Percentiles rank a stretch among this genome's conserved stretches.
Conservation (phyloP, 2,888 invertebrate species). For the Rhagium mordax region DNA sequence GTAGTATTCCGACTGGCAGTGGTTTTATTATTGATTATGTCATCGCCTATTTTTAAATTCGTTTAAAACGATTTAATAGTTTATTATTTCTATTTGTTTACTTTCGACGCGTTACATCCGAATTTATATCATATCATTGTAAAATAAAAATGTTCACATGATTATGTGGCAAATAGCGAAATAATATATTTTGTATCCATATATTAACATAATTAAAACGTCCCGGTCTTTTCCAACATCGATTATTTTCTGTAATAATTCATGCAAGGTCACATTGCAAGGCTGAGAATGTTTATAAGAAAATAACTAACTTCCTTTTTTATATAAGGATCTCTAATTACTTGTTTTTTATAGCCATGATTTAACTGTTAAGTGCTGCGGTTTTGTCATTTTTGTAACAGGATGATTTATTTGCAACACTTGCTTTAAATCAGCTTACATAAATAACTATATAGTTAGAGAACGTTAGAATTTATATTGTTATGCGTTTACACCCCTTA, state of each 20-base stretch:
- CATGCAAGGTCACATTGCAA: slow-evolving; percentile 12
- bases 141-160: not conserved
- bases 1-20: not conserved
- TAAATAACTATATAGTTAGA: not conserved
- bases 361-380: not conserved
- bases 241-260: slow-evolving; percentile 1
- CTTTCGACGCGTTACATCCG: not conserved
- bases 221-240: not conserved
- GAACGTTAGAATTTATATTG: too few species aligned
- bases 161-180: not conserved
- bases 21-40: not conserved
- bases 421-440: not conserved
- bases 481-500: too few species aligned
- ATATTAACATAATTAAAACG: not conserved
- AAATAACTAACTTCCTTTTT: slow-evolving; percentile 27
- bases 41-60: not conserved
- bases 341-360: slow-evolving; percentile 26
- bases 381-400: not conserved
- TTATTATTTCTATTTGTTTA: not conserved
- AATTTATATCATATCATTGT: too few species aligned
- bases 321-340: slow-evolving; percentile 16
- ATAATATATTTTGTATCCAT: not conserved
- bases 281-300: slow-evolving; percentile 30
- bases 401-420: not conserved
- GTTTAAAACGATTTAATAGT: not conserved